Evolutionary conservation across 2,113 vertebrate species (phyloP).

Genomic region (Centropus bengalensis): DNA sequence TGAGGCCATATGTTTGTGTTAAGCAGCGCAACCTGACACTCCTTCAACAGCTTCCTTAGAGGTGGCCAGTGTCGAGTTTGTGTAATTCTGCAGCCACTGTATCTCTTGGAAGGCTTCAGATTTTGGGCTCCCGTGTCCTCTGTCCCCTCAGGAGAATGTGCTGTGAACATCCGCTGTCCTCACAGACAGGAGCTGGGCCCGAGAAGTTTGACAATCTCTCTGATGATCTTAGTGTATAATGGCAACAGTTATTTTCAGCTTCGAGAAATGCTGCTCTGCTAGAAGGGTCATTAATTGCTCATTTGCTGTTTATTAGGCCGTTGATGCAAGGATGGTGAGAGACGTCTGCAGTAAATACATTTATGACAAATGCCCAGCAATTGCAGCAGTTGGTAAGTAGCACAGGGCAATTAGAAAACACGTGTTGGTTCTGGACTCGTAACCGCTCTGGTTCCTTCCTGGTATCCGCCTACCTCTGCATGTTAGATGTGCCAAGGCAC

Average conservation of each 20-base stretch:
- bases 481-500: neutral
- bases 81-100: neutral
- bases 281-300: neutral
- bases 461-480: neutral
- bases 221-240: neutral
- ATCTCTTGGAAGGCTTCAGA: neutral
- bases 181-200: neutral
- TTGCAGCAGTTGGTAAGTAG: constrained; percentile 90
- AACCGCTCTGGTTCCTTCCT: neutral
- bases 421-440: neutral
- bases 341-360: constrained; percentile 92
- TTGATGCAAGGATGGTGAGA: constrained; percentile 84
- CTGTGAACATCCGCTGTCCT: neutral
- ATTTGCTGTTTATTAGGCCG: constrained; percentile 77
- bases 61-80: neutral
- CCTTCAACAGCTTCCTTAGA: neutral
- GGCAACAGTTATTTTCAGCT: neutral
- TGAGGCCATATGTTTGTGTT: neutral
- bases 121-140: neutral
- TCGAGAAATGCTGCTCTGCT: neutral
- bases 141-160: neutral
- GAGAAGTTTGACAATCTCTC: neutral
- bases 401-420: neutral
- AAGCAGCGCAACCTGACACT: neutral
- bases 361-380: constrained; percentile 94